phyloP scores from a whole-genome alignment of 2,113 vertebrate genomes.

The Peromyscus leucopus region DNA sequence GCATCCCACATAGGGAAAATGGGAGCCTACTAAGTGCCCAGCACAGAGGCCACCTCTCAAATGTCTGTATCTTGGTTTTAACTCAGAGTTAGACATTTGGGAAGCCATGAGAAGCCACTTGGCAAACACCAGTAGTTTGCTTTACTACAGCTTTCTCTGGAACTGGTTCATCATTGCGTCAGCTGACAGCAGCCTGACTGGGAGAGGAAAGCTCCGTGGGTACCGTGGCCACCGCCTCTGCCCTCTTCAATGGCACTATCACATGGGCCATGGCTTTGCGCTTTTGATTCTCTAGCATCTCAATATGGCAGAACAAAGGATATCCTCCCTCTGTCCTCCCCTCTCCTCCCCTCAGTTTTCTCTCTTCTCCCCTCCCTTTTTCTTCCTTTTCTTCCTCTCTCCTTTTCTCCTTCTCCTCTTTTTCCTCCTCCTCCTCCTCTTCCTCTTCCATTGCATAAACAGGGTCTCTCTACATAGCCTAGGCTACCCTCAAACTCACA shows the following conservation, averaged over 20 bases:
- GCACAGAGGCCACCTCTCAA: not conserved
- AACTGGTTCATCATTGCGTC: not conserved
- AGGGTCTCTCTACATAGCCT: not conserved
- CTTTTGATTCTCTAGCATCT: not conserved
- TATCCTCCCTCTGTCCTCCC: not conserved
- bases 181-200: not conserved
- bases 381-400: not conserved
- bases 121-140: not conserved
- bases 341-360: too few species aligned
- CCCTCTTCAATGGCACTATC: not conserved
- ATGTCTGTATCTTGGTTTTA: constrained; percentile 2
- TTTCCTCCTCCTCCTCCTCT: too few species aligned
- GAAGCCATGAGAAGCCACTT: not conserved
- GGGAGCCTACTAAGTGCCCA: not conserved
- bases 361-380: too few species aligned
- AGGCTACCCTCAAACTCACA: not conserved
- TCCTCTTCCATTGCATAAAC: not conserved
- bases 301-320: not conserved
- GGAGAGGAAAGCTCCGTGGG: not conserved
- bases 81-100: not conserved
- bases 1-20: not conserved
- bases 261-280: not conserved
- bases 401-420: not conserved
- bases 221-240: not conserved
- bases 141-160: not conserved